These are phyloP conservation scores for Meliscaeva auricollis DNA, from an alignment of 2,888 invertebrate species.

Conservation along the genomic window DNA sequence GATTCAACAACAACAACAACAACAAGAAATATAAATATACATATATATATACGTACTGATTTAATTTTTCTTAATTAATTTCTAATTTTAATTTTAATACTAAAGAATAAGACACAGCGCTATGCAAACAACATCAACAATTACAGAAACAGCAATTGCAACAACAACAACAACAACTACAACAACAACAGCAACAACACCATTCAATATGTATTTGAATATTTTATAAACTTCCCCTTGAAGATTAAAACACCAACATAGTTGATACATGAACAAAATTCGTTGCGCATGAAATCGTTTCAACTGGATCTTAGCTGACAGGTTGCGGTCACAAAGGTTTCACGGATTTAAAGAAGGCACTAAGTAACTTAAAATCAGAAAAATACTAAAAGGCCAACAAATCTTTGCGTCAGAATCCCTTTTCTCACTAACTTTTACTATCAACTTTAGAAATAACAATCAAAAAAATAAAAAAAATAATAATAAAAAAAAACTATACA, in stretches of 20 bases:
- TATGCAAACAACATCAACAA: slow-evolving; percentile 73
- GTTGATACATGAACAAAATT: slow-evolving; percentile 46
- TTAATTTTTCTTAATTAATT: slow-evolving; percentile 72
- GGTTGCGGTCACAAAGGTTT: slow-evolving; percentile 69
- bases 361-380: slow-evolving; percentile 57
- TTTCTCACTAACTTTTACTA: slow-evolving; percentile 62
- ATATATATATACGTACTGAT: slow-evolving; percentile 74
- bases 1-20: slow-evolving; percentile 52
- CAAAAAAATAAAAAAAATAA: slow-evolving; percentile 17
- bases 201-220: slow-evolving; percentile 69
- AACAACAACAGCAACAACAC: slow-evolving; percentile 56
- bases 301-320: slow-evolving; percentile 71
- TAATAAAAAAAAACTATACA: slow-evolving; percentile 48
- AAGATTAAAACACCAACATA: slow-evolving; percentile 42
- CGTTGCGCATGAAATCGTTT: slow-evolving; percentile 70
- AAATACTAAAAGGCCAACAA: slow-evolving; percentile 51
- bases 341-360: slow-evolving; percentile 57
- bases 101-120: slow-evolving; percentile 71
- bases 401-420: slow-evolving; percentile 54
- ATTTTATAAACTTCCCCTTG: slow-evolving; percentile 54
- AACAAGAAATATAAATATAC: slow-evolving; percentile 46
- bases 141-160: slow-evolving; percentile 37
- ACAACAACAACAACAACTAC: slow-evolving; percentile 53
- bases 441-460: slow-evolving; percentile 55
- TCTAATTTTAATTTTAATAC: slow-evolving; percentile 69